Conservation (phyloP, 2,797 vertebrate species). For the Luscinia luscinia region DNA sequence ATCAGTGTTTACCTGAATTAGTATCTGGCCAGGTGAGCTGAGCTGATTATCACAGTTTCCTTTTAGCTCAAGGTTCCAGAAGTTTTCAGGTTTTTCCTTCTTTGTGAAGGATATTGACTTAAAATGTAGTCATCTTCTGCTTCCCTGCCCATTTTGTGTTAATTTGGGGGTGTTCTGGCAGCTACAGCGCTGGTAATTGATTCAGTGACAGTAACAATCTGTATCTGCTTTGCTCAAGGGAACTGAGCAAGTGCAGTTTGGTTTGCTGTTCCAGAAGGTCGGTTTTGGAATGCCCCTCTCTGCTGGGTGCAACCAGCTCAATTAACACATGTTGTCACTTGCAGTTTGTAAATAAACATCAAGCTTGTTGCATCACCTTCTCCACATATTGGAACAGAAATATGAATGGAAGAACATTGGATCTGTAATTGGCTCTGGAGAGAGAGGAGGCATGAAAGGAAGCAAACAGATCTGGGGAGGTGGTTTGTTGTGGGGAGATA, state of each 20-base stretch:
- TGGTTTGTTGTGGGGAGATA: neutral
- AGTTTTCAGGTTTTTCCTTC: neutral
- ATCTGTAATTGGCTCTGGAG: neutral
- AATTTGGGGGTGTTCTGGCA: neutral
- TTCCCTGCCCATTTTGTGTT: neutral
- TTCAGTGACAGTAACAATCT: neutral
- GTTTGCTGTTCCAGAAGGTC: neutral
- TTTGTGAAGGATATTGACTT: neutral
- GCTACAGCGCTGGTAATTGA: neutral
- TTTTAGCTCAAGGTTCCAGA: neutral
- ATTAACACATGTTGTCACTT: neutral
- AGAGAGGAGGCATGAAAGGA: neutral
- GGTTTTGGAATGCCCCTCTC: neutral
- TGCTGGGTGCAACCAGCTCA: neutral
- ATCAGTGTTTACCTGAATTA: neutral
- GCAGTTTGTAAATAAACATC: neutral
- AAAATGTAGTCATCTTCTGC: neutral
- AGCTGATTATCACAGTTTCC: neutral
- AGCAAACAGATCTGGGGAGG: neutral
- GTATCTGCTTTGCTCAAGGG: neutral
- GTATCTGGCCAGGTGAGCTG: neutral
- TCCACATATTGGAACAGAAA: neutral
- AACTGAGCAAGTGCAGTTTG: neutral
- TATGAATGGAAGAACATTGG: neutral
- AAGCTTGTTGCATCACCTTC: neutral